These are phyloP conservation scores for Mantis religiosa DNA, from an alignment of 2,888 invertebrate species.

Conservation along the genomic window DNA sequence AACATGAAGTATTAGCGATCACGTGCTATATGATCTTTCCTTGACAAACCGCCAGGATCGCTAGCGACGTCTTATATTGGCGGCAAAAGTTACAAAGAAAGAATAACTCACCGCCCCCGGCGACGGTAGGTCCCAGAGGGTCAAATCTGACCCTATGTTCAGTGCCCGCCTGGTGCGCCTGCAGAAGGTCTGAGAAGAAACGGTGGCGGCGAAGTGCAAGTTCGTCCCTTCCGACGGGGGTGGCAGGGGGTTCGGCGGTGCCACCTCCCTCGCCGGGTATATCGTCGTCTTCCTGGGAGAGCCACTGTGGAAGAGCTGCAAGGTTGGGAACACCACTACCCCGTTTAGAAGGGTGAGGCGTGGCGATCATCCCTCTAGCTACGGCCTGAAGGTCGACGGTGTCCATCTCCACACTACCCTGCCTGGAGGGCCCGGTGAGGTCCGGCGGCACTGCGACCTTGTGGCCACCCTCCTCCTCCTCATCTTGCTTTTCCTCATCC, in stretches of 20 bases:
- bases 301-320: constrained; percentile 29
- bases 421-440: background rate
- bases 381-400: constrained; percentile 9
- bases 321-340: constrained; percentile 25
- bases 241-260: constrained; percentile 65
- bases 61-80: background rate
- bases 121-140: constrained; percentile 64
- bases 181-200: constrained; percentile 72
- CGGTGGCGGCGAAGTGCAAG: constrained; percentile 70
- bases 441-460: background rate
- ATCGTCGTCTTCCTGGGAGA: constrained; percentile 37
- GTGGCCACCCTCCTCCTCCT: background rate
- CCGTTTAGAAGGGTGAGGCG: constrained; percentile 31
- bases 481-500: background rate
- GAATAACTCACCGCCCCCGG: constrained; percentile 49
- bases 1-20: background rate
- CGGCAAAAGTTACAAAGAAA: background rate
- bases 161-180: constrained; percentile 66
- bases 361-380: constrained; percentile 20
- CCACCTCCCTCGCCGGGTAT: constrained; percentile 45
- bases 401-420: background rate
- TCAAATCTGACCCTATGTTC: constrained; percentile 74
- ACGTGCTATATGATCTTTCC: background rate
- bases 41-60: background rate
- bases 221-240: constrained; percentile 74